Conservation (phyloP, 2,797 vertebrate genomes). For the Alauda arvensis region DNA sequence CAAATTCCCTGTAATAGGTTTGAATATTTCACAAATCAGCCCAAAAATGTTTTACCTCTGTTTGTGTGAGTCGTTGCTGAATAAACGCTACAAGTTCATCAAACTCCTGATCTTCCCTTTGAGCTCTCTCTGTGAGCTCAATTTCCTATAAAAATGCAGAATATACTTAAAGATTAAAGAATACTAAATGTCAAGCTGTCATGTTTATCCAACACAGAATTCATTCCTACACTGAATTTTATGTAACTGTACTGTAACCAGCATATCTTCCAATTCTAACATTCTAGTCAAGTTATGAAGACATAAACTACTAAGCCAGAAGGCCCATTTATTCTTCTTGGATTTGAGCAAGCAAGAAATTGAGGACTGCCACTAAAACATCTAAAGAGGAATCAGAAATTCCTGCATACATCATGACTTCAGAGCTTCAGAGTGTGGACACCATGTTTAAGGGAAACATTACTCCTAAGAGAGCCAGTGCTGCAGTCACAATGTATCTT, state of each 20-base stretch:
- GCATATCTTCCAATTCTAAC: background rate
- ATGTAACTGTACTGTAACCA: background rate
- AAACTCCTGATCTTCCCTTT: conserved; percentile 88
- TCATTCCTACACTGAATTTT: background rate
- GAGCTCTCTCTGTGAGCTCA: conserved; percentile 86
- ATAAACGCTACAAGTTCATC: conserved; percentile 94
- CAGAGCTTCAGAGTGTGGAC: background rate
- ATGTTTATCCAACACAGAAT: background rate
- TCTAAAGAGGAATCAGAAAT: background rate
- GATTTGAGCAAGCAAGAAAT: background rate
- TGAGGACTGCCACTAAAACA: background rate
- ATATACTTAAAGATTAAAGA: background rate
- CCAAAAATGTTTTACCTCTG: conserved; percentile 80
- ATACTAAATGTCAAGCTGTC: background rate
- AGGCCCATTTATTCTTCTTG: background rate
- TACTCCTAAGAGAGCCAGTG: background rate
- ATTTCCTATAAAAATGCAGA: conserved; percentile 80
- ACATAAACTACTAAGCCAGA: background rate
- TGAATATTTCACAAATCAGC: background rate
- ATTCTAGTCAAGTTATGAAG: background rate
- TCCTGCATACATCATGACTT: background rate
- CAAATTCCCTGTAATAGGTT: background rate
- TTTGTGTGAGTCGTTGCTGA: conserved; percentile 92
- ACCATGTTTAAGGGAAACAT: background rate
- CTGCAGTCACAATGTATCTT: conserved; percentile 21